A percentile compares a stretch with the other conserved stretches of the same genome.
Conservation (phyloP, 2,797 vertebrate genomes). For the Enteromius paludinosus region DNA sequence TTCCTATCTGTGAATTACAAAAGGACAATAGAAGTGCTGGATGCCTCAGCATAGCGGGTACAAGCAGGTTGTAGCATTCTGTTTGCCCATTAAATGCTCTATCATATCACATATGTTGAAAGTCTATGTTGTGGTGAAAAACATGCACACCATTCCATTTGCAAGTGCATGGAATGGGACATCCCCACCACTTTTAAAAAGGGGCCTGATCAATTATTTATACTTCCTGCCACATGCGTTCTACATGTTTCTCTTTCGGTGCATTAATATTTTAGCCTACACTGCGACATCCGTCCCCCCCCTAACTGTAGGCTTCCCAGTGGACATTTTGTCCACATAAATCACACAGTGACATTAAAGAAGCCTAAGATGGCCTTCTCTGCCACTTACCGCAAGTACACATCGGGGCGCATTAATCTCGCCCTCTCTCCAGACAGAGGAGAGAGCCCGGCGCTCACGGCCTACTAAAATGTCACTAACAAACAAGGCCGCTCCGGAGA, state of each 20-base stretch:
- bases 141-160: constrained; percentile 28
- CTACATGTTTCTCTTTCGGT: constrained; percentile 72
- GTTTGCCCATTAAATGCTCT: neutral
- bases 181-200: constrained; percentile 73
- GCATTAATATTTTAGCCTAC: constrained; percentile 79
- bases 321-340: constrained; percentile 75
- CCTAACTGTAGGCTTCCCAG: constrained; percentile 63
- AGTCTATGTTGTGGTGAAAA: constrained; percentile 15
- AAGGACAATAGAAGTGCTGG: constrained; percentile 7
- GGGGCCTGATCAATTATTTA: constrained; percentile 78
- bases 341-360: constrained; percentile 74
- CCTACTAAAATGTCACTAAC: constrained; percentile 54
- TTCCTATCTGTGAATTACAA: constrained; percentile 18
- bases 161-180: constrained; percentile 65
- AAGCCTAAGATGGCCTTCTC: constrained; percentile 72
- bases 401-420: constrained; percentile 50
- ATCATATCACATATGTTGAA: constrained; percentile 3
- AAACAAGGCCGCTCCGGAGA: constrained; percentile 48
- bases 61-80: constrained; percentile 17
- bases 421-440: constrained; percentile 33
- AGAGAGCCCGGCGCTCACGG: constrained; percentile 41
- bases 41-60: neutral
- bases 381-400: constrained; percentile 61
- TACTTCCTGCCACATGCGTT: constrained; percentile 70
- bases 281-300: constrained; percentile 7